A percentile compares a stretch with the other conserved stretches of the same genome.
Evolutionary conservation across 2,888 invertebrate genomes (phyloP).

Genomic region (Spodoptera exigua): DNA sequence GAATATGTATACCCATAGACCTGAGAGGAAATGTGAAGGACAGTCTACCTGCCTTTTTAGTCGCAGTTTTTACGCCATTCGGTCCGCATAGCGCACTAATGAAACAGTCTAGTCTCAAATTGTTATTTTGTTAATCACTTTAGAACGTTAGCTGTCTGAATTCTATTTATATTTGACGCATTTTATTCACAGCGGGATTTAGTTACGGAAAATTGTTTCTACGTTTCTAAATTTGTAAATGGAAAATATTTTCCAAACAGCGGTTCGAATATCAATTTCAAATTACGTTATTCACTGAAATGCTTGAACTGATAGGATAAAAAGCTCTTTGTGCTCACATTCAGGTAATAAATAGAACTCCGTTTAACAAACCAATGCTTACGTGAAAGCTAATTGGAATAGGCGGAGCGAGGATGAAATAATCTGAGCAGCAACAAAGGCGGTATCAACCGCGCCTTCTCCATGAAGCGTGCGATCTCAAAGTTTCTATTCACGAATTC

Average conservation of each 20-base stretch:
- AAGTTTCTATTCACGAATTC: slow-evolving; percentile 45
- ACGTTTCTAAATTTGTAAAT: no score
- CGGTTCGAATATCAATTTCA: no score
- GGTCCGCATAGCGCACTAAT: slow-evolving; percentile 32
- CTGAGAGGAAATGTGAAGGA: slow-evolving; percentile 64
- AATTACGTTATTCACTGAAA: background rate
- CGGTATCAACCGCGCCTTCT: slow-evolving; percentile 20
- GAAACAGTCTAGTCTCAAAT: slow-evolving; percentile 31
- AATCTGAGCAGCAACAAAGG: slow-evolving; percentile 29
- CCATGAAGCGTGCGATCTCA: slow-evolving; percentile 20
- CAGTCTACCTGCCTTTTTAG: slow-evolving; percentile 65
- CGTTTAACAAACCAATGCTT: slow-evolving; percentile 30
- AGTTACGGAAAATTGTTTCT: background rate
- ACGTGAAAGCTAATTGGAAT: slow-evolving; percentile 41
- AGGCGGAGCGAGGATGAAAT: slow-evolving; percentile 30
- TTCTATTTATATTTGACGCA: slow-evolving; percentile 6
- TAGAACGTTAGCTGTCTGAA: slow-evolving; percentile 6
- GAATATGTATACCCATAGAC: slow-evolving; percentile 66
- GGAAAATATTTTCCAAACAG: no score
- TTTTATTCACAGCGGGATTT: background rate
- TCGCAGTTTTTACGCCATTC: slow-evolving; percentile 50
- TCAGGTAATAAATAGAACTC: slow-evolving; percentile 21
- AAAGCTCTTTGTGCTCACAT: slow-evolving; percentile 9
- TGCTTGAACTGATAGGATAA: slow-evolving; percentile 1
- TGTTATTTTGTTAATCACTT: slow-evolving; percentile 44